Evolutionary conservation across 2,888 invertebrate species (phyloP).

Genomic region (Nemurella pictetii): DNA sequence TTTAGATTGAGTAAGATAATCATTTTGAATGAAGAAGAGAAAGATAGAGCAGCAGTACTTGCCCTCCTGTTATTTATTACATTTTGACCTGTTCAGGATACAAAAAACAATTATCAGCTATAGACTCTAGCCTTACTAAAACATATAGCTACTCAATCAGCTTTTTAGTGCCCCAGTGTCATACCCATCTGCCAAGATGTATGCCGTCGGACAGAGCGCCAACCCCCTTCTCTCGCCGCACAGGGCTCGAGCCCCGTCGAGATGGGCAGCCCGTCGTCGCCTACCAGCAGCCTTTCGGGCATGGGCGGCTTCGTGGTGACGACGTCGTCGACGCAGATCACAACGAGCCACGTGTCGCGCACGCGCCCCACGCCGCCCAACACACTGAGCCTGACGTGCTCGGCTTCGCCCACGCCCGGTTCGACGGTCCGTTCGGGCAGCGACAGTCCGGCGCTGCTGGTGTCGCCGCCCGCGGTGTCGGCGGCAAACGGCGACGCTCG

Average conservation of each 20-base stretch:
- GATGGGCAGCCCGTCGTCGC: constrained; percentile 44
- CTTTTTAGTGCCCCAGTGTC: too few relatives aligned
- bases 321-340: constrained; percentile 37
- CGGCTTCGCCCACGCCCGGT: constrained; percentile 46
- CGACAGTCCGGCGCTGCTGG: constrained; percentile 45
- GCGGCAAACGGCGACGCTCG: constrained; percentile 17
- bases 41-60: too few relatives aligned
- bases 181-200: too few relatives aligned
- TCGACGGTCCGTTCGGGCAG: constrained; percentile 32
- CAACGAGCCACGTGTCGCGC: constrained; percentile 46
- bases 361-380: constrained; percentile 81
- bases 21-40: too few relatives aligned
- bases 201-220: too few relatives aligned
- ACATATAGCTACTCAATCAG: too few relatives aligned
- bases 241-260: constrained; percentile 27
- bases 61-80: too few relatives aligned
- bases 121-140: too few relatives aligned
- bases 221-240: too few relatives aligned
- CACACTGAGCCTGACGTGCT: constrained; percentile 73
- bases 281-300: constrained; percentile 42
- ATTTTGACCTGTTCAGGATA: too few relatives aligned
- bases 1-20: too few relatives aligned
- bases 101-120: too few relatives aligned
- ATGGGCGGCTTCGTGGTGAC: constrained; percentile 38
- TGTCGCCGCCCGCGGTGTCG: constrained; percentile 40